These are phyloP conservation scores for Coenonympha arcania DNA, from an alignment of 2,888 invertebrate genomes.

Conservation along the genomic window DNA sequence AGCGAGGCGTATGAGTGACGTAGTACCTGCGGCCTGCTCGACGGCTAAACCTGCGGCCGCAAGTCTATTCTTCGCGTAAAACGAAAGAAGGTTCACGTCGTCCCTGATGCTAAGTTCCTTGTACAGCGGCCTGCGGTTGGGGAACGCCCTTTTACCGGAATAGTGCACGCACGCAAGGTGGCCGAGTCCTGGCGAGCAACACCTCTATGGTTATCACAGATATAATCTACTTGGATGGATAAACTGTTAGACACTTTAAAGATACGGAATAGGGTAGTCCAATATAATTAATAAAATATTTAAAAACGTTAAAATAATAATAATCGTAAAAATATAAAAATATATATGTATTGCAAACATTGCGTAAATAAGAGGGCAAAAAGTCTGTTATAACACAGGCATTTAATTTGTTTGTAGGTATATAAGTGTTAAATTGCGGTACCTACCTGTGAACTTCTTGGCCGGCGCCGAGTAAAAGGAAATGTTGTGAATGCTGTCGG, in stretches of 20 bases:
- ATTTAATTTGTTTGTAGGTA: not conserved
- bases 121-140: conserved; percentile 81
- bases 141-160: conserved; percentile 85
- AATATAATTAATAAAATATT: conserved; percentile 8
- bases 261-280: conserved; percentile 2
- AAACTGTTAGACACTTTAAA: conserved; percentile 41
- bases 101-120: conserved; percentile 84
- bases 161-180: conserved; percentile 89
- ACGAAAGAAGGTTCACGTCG: conserved; percentile 90
- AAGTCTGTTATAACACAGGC: not conserved
- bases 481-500: conserved; percentile 75
- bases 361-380: not conserved
- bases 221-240: conserved; percentile 42
- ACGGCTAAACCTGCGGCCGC: conserved; percentile 75
- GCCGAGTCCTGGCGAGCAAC: conserved; percentile 80
- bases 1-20: conserved; percentile 50
- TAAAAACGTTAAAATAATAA: not conserved
- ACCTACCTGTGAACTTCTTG: conserved; percentile 82
- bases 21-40: conserved; percentile 70
- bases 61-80: conserved; percentile 86
- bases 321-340: not conserved
- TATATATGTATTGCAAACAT: not conserved
- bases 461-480: conserved; percentile 81
- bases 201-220: conserved; percentile 61
- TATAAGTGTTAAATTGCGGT: conserved; percentile 29